Evolutionary conservation across 2,888 invertebrate species (phyloP).

Genomic region (Petrophora chlorosata): DNA sequence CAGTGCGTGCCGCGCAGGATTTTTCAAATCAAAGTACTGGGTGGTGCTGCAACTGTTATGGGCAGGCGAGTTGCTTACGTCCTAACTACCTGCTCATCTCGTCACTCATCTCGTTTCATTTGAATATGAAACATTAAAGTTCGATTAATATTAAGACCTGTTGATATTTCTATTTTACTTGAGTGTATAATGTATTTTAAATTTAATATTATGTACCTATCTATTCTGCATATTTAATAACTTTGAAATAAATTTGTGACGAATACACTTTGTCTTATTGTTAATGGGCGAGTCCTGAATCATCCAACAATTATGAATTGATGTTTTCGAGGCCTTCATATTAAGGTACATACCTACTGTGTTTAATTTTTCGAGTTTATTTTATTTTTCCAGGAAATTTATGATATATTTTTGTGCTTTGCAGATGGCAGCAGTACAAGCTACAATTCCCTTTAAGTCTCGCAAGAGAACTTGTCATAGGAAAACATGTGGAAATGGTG

Average conservation of each 20-base stretch:
- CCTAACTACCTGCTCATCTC: too few relatives aligned
- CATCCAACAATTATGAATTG: too few relatives aligned
- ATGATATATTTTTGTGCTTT: conserved; percentile 31
- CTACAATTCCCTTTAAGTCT: conserved; percentile 75
- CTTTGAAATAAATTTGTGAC: conserved; percentile 16
- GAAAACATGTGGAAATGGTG: conserved; percentile 45
- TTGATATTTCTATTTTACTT: background rate
- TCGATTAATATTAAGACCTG: background rate
- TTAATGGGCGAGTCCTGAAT: too few relatives aligned
- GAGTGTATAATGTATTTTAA: conserved; percentile 4
- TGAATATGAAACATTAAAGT: too few relatives aligned
- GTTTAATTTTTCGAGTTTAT: background rate
- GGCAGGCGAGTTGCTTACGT: too few relatives aligned
- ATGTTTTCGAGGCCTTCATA: too few relatives aligned
- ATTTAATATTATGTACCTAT: conserved; percentile 11
- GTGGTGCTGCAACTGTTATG: too few relatives aligned
- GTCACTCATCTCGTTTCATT: too few relatives aligned
- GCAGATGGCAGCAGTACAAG: conserved; percentile 76
- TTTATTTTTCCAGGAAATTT: background rate
- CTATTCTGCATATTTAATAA: conserved; percentile 10
- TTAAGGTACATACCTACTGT: conserved; percentile 1
- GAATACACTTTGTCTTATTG: conserved; percentile 6
- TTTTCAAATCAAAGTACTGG: too few relatives aligned
- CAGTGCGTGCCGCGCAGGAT: too few relatives aligned
- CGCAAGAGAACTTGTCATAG: conserved; percentile 68